Percentiles rank a stretch among this genome's conserved stretches.
These are phyloP conservation scores for Apostichopus leukothele DNA, from an alignment of 53 echinoderm and acorn worm species.

Conservation along the genomic window DNA sequence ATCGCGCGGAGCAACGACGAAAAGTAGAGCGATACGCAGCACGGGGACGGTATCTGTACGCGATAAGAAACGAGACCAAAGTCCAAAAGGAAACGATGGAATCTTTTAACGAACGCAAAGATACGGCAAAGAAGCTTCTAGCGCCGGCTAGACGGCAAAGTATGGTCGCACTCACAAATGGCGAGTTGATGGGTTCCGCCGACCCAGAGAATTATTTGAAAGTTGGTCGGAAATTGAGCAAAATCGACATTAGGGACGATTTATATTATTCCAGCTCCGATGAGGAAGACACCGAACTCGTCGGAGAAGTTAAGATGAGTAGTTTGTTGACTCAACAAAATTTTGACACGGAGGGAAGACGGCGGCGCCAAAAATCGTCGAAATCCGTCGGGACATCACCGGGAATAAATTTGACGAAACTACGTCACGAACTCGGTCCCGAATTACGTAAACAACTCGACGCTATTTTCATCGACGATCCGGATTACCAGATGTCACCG, in stretches of 20 bases:
- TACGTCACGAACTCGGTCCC: slow-evolving; percentile 70
- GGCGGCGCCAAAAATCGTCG: background rate
- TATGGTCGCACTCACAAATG: slow-evolving; percentile 61
- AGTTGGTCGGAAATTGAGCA: slow-evolving; percentile 42
- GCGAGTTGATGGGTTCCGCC: slow-evolving; percentile 61
- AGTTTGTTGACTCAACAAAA: slow-evolving; percentile 45
- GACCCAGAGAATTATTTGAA: slow-evolving; percentile 58
- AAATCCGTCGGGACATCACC: slow-evolving; percentile 46
- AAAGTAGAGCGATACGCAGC: slow-evolving; percentile 62
- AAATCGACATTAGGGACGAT: background rate
- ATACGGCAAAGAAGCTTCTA: slow-evolving; percentile 65
- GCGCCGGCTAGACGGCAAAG: slow-evolving; percentile 64
- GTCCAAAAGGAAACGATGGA: slow-evolving; percentile 65
- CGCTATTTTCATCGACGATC: slow-evolving; percentile 64
- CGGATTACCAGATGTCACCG: slow-evolving; percentile 13
- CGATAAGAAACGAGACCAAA: slow-evolving; percentile 73
- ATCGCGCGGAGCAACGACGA: slow-evolving; percentile 47
- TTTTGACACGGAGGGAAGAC: slow-evolving; percentile 4
- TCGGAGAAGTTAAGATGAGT: slow-evolving; percentile 46
- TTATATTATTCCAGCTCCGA: slow-evolving; percentile 36
- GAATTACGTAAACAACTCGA: slow-evolving; percentile 71
- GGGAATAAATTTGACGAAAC: slow-evolving; percentile 63
- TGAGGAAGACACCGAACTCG: slow-evolving; percentile 41
- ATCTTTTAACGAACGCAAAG: slow-evolving; percentile 64
- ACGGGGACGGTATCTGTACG: slow-evolving; percentile 71